Percentiles rank a stretch among this genome's conserved stretches.
phyloP scores from a whole-genome alignment of 1,140 invertebrate species.

The Oedothorax gibbosus region DNA sequence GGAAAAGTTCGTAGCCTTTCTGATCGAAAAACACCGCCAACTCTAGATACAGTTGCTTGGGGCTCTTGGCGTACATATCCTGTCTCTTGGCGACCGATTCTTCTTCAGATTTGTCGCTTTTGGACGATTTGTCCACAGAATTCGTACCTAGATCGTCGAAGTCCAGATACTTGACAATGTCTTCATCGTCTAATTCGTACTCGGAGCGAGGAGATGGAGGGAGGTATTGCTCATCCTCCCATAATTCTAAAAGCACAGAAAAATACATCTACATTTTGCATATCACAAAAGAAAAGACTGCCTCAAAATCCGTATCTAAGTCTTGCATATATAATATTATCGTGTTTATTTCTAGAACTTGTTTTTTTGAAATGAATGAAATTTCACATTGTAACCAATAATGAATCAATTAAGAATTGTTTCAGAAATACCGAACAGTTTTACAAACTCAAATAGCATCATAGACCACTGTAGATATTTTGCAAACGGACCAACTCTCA shows the following conservation, averaged over 20 bases:
- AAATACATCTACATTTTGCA: neutral
- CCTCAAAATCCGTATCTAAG: neutral
- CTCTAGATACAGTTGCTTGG: constrained; percentile 70
- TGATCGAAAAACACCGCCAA: constrained; percentile 81
- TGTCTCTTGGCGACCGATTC: neutral
- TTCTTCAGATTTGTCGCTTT: neutral
- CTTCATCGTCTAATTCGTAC: constrained; percentile 55
- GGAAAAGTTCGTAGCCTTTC: constrained; percentile 77
- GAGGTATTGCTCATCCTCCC: constrained; percentile 49
- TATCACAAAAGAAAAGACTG: neutral
- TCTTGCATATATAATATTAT: neutral
- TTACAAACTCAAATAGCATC: too few relatives aligned
- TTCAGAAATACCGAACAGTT: too few relatives aligned
- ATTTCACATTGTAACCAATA: too few relatives aligned
- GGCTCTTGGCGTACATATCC: neutral
- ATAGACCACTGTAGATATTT: too few relatives aligned
- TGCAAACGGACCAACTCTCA: too few relatives aligned
- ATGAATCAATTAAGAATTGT: too few relatives aligned
- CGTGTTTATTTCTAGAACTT: too few relatives aligned
- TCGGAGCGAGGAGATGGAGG: constrained; percentile 39
- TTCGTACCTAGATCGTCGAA: constrained; percentile 10
- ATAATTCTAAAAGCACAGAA: constrained; percentile 7
- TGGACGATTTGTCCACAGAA: neutral
- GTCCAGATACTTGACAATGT: constrained; percentile 47
- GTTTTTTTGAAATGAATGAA: too few relatives aligned